Conservation (phyloP, 2,113 vertebrate species). For the Ammodytes dubius region DNA sequence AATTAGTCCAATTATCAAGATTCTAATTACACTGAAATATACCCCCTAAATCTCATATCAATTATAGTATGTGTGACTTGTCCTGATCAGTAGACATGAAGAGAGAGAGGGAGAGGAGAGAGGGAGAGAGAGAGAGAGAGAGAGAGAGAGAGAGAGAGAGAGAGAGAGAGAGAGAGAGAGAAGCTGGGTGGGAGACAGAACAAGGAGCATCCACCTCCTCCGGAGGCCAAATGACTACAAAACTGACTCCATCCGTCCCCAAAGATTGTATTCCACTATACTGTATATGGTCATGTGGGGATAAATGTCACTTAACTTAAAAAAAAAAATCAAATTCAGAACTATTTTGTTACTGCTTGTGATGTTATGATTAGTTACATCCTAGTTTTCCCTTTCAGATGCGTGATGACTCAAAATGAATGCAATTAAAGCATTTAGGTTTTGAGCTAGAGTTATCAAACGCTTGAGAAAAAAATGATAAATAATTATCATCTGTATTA, state of each 20-base stretch:
- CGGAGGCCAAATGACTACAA: constrained; percentile 66
- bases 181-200: constrained; percentile 61
- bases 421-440: constrained; percentile 3
- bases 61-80: constrained; percentile 86
- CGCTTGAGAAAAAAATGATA: background rate
- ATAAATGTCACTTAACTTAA: constrained; percentile 62
- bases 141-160: constrained; percentile 62
- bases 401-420: constrained; percentile 34
- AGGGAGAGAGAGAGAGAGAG: constrained; percentile 61
- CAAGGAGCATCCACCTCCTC: constrained; percentile 71
- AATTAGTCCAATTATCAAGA: constrained; percentile 90
- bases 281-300: constrained; percentile 40
- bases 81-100: constrained; percentile 79
- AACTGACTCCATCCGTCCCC: constrained; percentile 57
- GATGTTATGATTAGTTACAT: constrained; percentile 65
- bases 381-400: constrained; percentile 27
- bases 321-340: constrained; percentile 23
- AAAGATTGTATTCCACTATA: constrained; percentile 55
- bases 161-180: constrained; percentile 62
- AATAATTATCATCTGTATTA: constrained; percentile 17
- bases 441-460: background rate
- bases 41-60: constrained; percentile 89
- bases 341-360: constrained; percentile 54
- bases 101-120: constrained; percentile 60
- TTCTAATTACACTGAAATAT: constrained; percentile 89